Evolutionary conservation across 23 tunicate genomes (phyloP).

Genomic region (Corella eumyota): DNA sequence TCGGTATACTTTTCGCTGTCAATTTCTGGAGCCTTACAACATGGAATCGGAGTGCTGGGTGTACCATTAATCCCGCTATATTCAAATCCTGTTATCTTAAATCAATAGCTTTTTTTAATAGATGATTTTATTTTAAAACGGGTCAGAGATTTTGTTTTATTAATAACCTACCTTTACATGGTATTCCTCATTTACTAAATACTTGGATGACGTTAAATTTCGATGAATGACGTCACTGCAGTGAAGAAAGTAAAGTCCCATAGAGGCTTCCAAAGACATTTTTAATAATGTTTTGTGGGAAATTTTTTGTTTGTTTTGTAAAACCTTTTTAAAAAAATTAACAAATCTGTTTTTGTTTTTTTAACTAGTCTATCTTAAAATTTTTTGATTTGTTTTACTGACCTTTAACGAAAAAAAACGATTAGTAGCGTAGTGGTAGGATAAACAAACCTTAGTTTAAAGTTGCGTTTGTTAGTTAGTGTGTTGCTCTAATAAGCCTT

Average conservation of each 20-base stretch:
- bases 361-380: not conserved
- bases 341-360: not conserved
- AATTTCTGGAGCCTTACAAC: slow-evolving; percentile 1
- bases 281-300: slow-evolving; percentile 6
- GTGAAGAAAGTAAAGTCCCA: slow-evolving; percentile 58
- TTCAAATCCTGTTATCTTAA: slow-evolving; percentile 64
- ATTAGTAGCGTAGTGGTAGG: no score
- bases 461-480: no score
- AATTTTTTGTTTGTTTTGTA: slow-evolving; percentile 4
- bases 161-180: slow-evolving; percentile 37
- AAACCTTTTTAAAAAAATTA: slow-evolving; percentile 5
- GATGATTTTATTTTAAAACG: not conserved
- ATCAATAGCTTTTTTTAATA: not conserved
- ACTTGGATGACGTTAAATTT: slow-evolving; percentile 34
- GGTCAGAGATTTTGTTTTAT: not conserved
- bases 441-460: no score
- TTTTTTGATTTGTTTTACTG: not conserved
- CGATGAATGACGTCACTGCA: slow-evolving; percentile 61
- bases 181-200: slow-evolving; percentile 39
- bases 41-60: not conserved
- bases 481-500: no score
- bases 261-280: slow-evolving; percentile 47
- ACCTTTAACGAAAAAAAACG: not conserved
- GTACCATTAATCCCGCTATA: slow-evolving; percentile 17
- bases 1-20: slow-evolving; percentile 2